Evolutionary conservation across 2,797 vertebrate genomes (phyloP), one percentile per base, ranked within the genome.

Genomic region (Varecia variegata): DNA sequence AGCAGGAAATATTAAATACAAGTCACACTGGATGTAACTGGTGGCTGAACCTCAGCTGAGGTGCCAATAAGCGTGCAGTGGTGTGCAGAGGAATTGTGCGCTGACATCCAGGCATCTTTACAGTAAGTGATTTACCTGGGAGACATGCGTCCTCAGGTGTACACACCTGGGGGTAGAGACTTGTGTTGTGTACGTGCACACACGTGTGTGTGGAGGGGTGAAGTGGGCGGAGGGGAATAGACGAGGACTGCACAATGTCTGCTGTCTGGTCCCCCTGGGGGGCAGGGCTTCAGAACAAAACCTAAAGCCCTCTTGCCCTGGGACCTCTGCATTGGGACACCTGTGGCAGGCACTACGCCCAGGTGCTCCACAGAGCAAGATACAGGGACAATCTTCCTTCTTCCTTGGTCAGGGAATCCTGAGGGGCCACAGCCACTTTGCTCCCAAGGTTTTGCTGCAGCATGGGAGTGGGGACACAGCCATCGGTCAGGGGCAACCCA

Each of bases 401-500:
- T 35, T 18, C 18, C 14, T 50, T 40, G 65, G 18, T n/a, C 14
- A 71, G 32, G 13, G n/a, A 62, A 50, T 45, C 54, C 32, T 18
- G 30, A 76, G 40, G 23, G 5, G 12, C 20, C 54, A 32, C 54
- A 18, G 40, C 52, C 3, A 6, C 0, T 0, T 3, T 45, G 10
- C 1, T 7, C 5, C 25, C 4, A 0, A 58, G 11, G 32, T 3
- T 43, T 54, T 21, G 40, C 35, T 2, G 0, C 38, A 30, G 43
- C 65, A 18, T 18, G 21, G 35, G 21, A 54, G 35, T 60, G 68
- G 43, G 52, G 58, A 23, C 6, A 0, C 38, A 50, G 60, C 30
- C 30, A 23, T 14, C 35, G 40, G 13, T 38, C 18, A 23, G 54
- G n/a, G 13, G 21, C 40, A 77, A 23, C 60, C 52, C n/a, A 38